Base-by-base conservation (phyloP, 2,113 vertebrate species). In the Heterochromis multidens region DNA sequence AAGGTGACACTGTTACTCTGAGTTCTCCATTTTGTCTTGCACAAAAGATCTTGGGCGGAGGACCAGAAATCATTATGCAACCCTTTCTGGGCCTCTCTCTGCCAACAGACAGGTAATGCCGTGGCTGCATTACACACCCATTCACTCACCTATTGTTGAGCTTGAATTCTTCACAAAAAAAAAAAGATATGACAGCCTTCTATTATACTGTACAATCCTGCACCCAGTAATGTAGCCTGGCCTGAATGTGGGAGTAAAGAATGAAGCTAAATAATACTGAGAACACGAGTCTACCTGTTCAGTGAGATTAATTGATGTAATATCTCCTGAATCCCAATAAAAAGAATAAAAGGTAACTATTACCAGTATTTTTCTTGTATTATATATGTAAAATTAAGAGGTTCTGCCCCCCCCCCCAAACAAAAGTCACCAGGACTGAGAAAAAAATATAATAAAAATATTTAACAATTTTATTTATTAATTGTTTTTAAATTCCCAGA, bases 1-100 rank as follows among this genome's bases (percentile, higher is more conserved):
- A 56, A 13, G 6, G 21, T 37, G 58, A 58, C 4, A 9, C 5
- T 23, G 58, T 11, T 31, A n/a, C 54, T 63, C 40, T 33, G 17
- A 29, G 17, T 80, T 85, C 56, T 52, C 27, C 57, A 31, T 83
- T 89, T 85, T 8, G 14, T 43, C 74, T 21, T 3, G 17, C 76
- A 93, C 88, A 91, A 93, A 93, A 77, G 83, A 85, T 61, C 29
- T 56, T 84, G 89, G 93, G 91, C 7, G 92, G 89, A 81, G 90
- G 74, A 87, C 31, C 21, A 65, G 85, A 84, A 85, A 82, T 87
- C 77, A 86, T 93, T 88, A 91, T 25, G 77, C 79, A 91, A 93
- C 61, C 29, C 46, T 33, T 76, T 83, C 31, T 8, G 56, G 16
- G 46, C 82, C 54, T 52, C 67, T 17, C 21, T 19, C 6, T 77